Base-by-base conservation (phyloP, 1,140 invertebrate species). In the Leptoteleia sp. region DNA sequence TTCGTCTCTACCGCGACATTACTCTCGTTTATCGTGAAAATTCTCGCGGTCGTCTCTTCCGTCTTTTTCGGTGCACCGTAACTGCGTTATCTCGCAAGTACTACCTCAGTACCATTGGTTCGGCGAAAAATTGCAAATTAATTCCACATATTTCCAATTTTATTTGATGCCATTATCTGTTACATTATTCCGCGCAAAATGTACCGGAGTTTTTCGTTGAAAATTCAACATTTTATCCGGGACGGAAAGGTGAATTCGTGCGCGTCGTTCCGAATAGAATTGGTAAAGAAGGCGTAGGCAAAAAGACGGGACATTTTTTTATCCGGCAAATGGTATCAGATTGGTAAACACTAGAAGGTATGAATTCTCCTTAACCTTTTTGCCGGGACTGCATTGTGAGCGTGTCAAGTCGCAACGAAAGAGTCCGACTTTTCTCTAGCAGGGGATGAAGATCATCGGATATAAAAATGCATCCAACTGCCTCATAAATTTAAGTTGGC, bases 401-500 rank as follows among this genome's bases (percentile, higher is more conserved):
- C 37, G 33, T 25, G 50, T 71, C 40, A 65, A 54, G 62, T 45
- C 11, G 11, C 6, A 27, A 65, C 45, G 61, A 64, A 75, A 55
- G 50, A n/a, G 31, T 16, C 11, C 3, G n/a, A 55, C 17, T 67
- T 64, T 68, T 62, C 47, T 55, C 38, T 31, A 31, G 13, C 42
- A 38, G 25, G 62, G 55, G 55, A 55, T 55, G 62, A 47, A 67
- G 59, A 52, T 62, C n/a, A 54, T 71, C 22, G 33, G 55, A 25
- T 33, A 61, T 42, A 79, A 73, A 73, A 79, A 79, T 79, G 50
- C 68, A 38, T 33, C 19, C 22, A 62, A 64, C 61, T 67, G 29
- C 42, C 76, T 79, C 76, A 73, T 79, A 79, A 79, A 73, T 79
- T 73, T 48, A 47, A 68, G 52, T 48, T 43, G 61, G n/a, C 35